Base-by-base conservation (phyloP, 2,888 invertebrate genomes). In the Cataglyphis altisquamis region DNA sequence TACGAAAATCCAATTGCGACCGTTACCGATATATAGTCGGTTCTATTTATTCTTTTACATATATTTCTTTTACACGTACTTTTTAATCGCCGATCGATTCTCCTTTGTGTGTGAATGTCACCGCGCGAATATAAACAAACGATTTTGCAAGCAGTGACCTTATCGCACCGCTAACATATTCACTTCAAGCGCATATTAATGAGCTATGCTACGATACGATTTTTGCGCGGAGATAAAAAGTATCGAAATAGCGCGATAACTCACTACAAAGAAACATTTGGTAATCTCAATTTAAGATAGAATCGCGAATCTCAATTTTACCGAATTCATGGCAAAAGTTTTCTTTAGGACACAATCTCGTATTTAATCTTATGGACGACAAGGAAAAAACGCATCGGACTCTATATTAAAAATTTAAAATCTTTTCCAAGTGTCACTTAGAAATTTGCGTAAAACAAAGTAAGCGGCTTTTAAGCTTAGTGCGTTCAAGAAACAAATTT, bases 391-490 rank as follows among this genome's bases (percentile, higher is more conserved):
- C 39, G 41, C 8, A 32, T 39, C 41, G 21, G 12, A 18, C n/a
- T 48, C 6, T 55, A 29, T 10, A 29, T 18, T 66, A 52, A 15
- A 39, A 41, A 52, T 75, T 52, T 75, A 57, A 57, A 77, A 77
- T 80, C 72, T 70, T 36, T 25, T 45, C 45, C 52, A 67, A 72
- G 73, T 72, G 60, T 60, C 60, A 15, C 60, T n/a, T 32, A 12
- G n/a, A n/a, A 52, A 57, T 60, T 9, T 72, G 60, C n/a, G 78
- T 80, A 36, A 80, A 70, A 45, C 78, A 21, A 78, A 72, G 45
- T 80, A 80, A 80, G 78, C 78, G n/a, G 78, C 57, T 80, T 80
- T 72, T 72, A 60, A 60, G 60, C 78, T 80, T 45, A 60, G 41
- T 41, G 32, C 21, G 32, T 72, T 36, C 36, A 36, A 25, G 60